Evolutionary conservation across 2,797 vertebrate species (phyloP), one percentile per base, ranked within the genome.

Genomic region (Ctenopoma kingsleyae): DNA sequence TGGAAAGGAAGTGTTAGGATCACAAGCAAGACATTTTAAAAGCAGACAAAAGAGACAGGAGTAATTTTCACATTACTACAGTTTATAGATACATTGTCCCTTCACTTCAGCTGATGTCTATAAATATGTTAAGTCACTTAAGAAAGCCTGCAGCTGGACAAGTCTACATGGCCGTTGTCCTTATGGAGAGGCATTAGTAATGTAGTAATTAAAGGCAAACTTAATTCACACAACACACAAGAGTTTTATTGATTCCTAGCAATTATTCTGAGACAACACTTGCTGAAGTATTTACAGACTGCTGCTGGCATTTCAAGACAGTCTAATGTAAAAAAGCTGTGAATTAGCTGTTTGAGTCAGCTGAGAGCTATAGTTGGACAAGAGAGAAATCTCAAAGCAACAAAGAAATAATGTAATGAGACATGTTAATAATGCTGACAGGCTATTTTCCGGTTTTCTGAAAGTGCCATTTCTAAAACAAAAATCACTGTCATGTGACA

Each of bases 11-110:
- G 71, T 61, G 56, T 72, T 36, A 41, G 36, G 22, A 62, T 80
- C 62, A 80, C 53, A 77, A 67, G 70, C 59, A 59, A 78, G 57
- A 83, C 64, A 74, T 35, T 60, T 51, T 78, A 53, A 72, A 81
- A 73, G 72, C n/a, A 68, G 41, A 86, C 46, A 50, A 80, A 67
- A 67, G 49, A 62, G 49, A 60, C 57, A 66, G 11, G 82, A 87
- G 65, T 90, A 85, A 89, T 76, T 71, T 91, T 92, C 90, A 91
- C 89, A 91, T 91, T 91, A 83, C 81, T 78, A 85, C 88, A 91
- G 50, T 82, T 88, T 80, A 85, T 79, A 80, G 83, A 88, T 90
- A 86, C 65, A 81, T 84, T 80, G 61, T 71, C 77, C 68, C 76
- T 81, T 76, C 52, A 78, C 71, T 77, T 83, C 35, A 76, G 65